Evolutionary conservation across 2,888 invertebrate genomes (phyloP).

Genomic region (Aethes cnicana): DNA sequence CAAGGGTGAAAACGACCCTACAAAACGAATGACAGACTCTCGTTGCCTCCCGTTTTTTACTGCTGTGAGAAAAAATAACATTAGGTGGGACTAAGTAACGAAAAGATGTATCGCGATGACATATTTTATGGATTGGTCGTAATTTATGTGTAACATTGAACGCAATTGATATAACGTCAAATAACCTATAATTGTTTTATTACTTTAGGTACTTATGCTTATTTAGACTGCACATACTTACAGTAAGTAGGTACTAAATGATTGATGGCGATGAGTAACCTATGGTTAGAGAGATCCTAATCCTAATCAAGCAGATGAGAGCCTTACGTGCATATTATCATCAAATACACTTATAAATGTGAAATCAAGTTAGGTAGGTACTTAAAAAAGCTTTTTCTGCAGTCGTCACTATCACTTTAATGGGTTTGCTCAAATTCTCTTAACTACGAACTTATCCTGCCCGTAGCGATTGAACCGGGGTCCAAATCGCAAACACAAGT

Average conservation of each 20-base stretch:
- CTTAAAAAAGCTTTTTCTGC: no score
- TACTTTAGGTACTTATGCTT: no score
- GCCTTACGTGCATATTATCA: no score
- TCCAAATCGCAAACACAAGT: constrained; percentile 31
- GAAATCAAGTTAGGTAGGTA: no score
- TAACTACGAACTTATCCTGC: constrained; percentile 20
- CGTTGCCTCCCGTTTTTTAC: constrained; percentile 64
- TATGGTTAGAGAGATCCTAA: no score
- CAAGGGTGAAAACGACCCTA: constrained; percentile 81
- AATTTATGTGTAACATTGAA: neutral
- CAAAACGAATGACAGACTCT: constrained; percentile 74
- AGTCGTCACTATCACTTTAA: no score
- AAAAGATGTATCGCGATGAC: constrained; percentile 12
- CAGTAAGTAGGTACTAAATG: no score
- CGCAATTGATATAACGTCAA: neutral
- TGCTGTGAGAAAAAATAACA: constrained; percentile 56
- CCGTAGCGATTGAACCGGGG: constrained; percentile 24
- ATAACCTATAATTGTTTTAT: no score
- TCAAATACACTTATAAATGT: no score
- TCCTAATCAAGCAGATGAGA: no score
- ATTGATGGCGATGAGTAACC: no score
- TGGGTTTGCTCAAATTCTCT: neutral
- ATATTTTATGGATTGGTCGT: neutral
- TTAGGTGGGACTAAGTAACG: constrained; percentile 38
- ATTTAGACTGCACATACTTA: no score